phyloP scores from a whole-genome alignment of 2,888 invertebrate species.

The Cosmia trapezina region DNA sequence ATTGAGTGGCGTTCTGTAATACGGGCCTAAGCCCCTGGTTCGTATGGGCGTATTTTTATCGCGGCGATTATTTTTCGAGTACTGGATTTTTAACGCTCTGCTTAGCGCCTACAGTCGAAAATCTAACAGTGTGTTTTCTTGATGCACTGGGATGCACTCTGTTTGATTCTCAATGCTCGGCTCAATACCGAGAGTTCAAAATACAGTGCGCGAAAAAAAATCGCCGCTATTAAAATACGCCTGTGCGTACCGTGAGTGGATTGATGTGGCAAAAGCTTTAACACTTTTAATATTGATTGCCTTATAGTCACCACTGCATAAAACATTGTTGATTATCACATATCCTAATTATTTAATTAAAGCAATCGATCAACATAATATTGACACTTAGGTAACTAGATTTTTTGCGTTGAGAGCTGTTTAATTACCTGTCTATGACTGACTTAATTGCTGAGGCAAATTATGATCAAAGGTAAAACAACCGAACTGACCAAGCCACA shows the following conservation, averaged over 20 bases:
- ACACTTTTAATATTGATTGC: not conserved
- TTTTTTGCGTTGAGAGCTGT: not conserved
- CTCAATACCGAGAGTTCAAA: not conserved
- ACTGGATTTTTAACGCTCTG: too few species aligned
- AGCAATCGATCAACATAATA: slow-evolving; percentile 30
- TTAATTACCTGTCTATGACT: slow-evolving; percentile 7
- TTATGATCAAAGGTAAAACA: not conserved
- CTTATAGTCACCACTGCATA: not conserved
- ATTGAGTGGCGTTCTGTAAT: too few species aligned
- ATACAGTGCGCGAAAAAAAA: not conserved
- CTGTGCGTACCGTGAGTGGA: not conserved
- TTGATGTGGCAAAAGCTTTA: not conserved
- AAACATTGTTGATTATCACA: not conserved
- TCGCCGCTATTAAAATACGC: not conserved
- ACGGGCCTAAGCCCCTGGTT: not conserved
- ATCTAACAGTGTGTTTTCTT: not conserved
- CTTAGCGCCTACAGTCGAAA: not conserved
- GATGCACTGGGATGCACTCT: not conserved
- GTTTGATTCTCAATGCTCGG: not conserved
- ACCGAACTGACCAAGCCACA: not conserved
- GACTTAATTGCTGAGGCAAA: slow-evolving; percentile 2
- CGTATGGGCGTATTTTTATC: too few species aligned
- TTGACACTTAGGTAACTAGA: slow-evolving; percentile 5
- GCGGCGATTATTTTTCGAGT: not conserved
- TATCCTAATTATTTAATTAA: slow-evolving; percentile 1